Percentiles rank a stretch among this genome's conserved stretches.
Evolutionary conservation across 2,888 invertebrate genomes (phyloP).

Genomic region (Apotomis betuletana): DNA sequence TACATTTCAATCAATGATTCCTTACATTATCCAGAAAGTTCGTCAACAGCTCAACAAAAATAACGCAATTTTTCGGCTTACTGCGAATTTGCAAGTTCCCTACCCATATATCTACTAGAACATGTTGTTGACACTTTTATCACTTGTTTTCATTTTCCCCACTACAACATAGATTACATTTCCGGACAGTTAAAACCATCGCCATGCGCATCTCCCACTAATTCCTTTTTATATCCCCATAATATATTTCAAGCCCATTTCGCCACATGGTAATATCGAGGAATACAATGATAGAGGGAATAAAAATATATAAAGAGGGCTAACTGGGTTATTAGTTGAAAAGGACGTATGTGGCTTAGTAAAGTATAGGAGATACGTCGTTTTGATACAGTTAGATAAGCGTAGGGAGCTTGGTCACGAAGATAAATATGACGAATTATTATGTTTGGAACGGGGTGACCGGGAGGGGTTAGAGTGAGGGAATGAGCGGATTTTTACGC

Average conservation of each 20-base stretch:
- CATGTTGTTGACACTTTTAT: background rate
- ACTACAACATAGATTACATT: conserved; percentile 5
- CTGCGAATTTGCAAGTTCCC: no score
- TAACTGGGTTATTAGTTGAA: background rate
- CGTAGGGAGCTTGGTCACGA: conserved; percentile 25
- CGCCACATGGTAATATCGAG: conserved; percentile 36
- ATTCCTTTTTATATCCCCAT: conserved; percentile 30
- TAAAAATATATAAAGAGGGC: conserved; percentile 41
- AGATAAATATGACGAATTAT: conserved; percentile 43
- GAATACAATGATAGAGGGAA: conserved; percentile 37
- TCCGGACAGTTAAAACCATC: conserved; percentile 22
- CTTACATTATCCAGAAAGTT: no score
- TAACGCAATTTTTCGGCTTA: no score
- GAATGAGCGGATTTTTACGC: background rate
- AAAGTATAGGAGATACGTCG: background rate
- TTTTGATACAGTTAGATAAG: conserved; percentile 8
- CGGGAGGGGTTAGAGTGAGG: background rate
- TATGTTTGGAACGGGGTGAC: conserved; percentile 38
- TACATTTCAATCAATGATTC: no score
- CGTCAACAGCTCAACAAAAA: no score
- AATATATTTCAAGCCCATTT: conserved; percentile 35
- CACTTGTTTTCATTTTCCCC: background rate
- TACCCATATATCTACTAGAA: no score
- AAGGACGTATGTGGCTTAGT: background rate
- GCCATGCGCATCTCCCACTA: conserved; percentile 11